Evolutionary conservation across 2,888 invertebrate species (phyloP).

Genomic region (Drosophila formosana): DNA sequence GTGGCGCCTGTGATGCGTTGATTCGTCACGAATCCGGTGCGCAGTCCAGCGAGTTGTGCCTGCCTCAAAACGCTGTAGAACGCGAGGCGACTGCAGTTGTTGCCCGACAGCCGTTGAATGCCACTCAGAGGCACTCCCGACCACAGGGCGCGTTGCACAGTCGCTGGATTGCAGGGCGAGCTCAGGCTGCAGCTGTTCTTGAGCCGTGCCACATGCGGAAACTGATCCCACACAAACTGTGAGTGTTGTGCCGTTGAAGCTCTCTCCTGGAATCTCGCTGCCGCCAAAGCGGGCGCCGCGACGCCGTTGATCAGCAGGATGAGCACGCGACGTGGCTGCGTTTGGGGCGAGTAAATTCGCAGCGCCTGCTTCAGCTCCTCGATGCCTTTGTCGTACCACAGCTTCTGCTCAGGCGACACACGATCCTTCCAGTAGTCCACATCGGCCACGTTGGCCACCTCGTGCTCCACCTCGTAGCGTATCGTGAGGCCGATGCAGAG

Average conservation of each 20-base stretch:
- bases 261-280: conserved; percentile 87
- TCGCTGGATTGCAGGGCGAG: conserved; percentile 93
- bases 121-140: conserved; percentile 88
- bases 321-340: conserved; percentile 89
- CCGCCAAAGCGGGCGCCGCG: conserved; percentile 92
- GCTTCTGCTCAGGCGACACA: conserved; percentile 67
- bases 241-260: not conserved
- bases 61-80: conserved; percentile 88
- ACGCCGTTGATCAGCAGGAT: conserved; percentile 95
- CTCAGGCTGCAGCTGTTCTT: conserved; percentile 94
- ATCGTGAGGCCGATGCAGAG: conserved; percentile 75
- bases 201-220: conserved; percentile 91
- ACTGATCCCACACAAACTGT: conserved; percentile 90
- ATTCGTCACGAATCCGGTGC: conserved; percentile 94
- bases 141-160: conserved; percentile 93
- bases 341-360: conserved; percentile 85
- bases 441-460: conserved; percentile 67
- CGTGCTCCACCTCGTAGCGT: conserved; percentile 78
- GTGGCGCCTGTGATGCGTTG: conserved; percentile 94
- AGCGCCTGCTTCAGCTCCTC: conserved; percentile 87
- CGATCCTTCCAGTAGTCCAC: conserved; percentile 73
- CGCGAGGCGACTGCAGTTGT: conserved; percentile 89
- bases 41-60: conserved; percentile 90
- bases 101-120: conserved; percentile 82
- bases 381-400: conserved; percentile 86